Evolutionary conservation across 1,140 invertebrate genomes (phyloP), one percentile per base, ranked within the genome.

Genomic region (Drosophila equinoxialis): DNA sequence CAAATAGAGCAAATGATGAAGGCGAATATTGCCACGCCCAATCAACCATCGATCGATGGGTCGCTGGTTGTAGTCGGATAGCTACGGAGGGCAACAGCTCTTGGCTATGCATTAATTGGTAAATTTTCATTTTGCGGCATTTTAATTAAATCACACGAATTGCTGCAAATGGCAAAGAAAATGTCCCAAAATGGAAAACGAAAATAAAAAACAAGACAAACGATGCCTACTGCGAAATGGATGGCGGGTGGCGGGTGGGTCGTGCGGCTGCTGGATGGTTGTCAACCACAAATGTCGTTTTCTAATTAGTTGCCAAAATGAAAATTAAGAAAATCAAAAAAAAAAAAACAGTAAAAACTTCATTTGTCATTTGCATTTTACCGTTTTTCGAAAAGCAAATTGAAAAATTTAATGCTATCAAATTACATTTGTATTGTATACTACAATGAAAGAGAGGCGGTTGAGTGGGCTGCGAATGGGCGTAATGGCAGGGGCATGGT

Each of bases 111-210:
- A 85, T 78, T 81, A 85, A 86, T 81, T 68, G 71, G 67, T 58
- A 57, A 71, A 72, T 65, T 77, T 84, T 84, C 77, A 76, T 74
- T 89, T 84, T 84, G 17, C 45, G 77, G 77, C 64, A 71, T 75
- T 89, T 89, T 89, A 87, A 87, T 87, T 89, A 87, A 87, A 89
- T 87, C 84, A 87, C 73, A 70, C 77, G 67, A 80, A 79, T 74
- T 87, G 75, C 66, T 71, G 85, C 58, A 76, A 65, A 70, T 42
- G 60, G 62, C 45, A 74, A 74, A 65, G 57, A 60, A 64, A 35
- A 30, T 30, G 30, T 30, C 37, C 35, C 14, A n/a, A 23, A 54
- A 57, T 10, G 7, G 35, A 2, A 37, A 37, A 37, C 35, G 35
- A 37, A 37, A 37, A 37, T 8, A 8, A 35, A 59, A 41, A 35